A percentile compares a stretch with the other conserved stretches of the same genome.
phyloP scores from a whole-genome alignment of 2,797 vertebrate genomes.

The Hybognathus amarus region DNA sequence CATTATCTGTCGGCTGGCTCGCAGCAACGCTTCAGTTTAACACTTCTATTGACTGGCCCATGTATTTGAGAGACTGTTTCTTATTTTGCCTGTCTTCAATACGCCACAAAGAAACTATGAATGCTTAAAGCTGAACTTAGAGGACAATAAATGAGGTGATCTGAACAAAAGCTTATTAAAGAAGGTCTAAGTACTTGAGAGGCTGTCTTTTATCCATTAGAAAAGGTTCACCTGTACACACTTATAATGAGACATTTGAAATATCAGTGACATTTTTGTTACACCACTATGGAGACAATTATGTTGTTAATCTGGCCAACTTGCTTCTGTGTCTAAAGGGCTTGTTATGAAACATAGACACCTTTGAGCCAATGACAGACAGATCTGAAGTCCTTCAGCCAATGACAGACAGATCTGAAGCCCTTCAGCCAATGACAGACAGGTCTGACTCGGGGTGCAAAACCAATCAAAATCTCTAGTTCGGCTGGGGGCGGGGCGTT shows the following conservation, averaged over 20 bases:
- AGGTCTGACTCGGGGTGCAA: no score
- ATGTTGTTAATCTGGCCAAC: background rate
- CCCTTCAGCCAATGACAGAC: no score
- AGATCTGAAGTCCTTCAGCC: no score
- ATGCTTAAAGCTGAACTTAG: background rate
- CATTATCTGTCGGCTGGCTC: background rate
- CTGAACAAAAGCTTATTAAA: slow-evolving; percentile 11
- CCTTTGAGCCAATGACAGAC: no score
- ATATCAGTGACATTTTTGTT: background rate
- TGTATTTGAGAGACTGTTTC: background rate
- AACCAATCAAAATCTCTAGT: no score
- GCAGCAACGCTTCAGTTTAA: background rate
- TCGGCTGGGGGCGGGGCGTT: no score
- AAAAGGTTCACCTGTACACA: background rate
- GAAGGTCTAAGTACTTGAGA: background rate
- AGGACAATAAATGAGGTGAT: background rate
- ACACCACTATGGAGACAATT: background rate
- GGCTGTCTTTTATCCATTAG: background rate
- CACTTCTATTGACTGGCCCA: background rate
- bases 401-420: no score
- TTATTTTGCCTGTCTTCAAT: background rate
- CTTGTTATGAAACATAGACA: background rate
- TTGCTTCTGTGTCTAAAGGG: background rate
- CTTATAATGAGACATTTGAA: background rate
- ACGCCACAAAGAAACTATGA: background rate